Conservation (phyloP, 2,797 vertebrate species). For the Lemur catta region DNA sequence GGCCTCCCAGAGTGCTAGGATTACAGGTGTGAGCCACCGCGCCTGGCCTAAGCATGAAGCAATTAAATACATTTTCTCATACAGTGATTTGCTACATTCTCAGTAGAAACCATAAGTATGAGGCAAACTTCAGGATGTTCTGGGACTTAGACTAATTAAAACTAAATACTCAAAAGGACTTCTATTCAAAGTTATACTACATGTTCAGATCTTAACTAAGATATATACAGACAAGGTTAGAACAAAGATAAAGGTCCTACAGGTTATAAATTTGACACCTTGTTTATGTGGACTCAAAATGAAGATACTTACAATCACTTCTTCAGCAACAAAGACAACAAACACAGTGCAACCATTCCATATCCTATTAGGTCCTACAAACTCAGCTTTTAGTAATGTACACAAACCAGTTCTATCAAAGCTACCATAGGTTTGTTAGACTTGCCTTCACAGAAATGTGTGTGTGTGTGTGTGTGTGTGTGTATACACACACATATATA, state of each 20-base stretch:
- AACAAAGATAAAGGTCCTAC: not conserved
- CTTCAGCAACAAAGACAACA: not conserved
- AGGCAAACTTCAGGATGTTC: not conserved
- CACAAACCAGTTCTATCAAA: not conserved
- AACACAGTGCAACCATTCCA: not conserved
- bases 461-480: not conserved
- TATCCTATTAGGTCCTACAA: not conserved
- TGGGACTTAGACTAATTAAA: not conserved
- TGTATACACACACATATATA: too few species aligned
- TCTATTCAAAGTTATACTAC: not conserved
- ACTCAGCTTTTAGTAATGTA: not conserved
- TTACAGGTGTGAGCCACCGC: too few species aligned
- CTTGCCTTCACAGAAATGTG: not conserved
- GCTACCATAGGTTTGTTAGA: not conserved
- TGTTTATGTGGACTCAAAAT: not conserved
- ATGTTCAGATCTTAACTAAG: not conserved
- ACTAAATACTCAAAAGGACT: not conserved
- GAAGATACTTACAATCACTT: not conserved
- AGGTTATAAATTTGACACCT: not conserved
- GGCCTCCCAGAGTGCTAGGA: too few species aligned
- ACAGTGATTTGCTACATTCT: not conserved
- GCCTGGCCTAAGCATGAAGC: not conserved
- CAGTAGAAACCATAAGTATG: slow-evolving; percentile 7
- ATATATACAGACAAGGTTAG: not conserved
- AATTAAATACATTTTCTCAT: slow-evolving; percentile 37